phyloP scores from a whole-genome alignment of 2,888 invertebrate species.

The Metalampra italica region DNA sequence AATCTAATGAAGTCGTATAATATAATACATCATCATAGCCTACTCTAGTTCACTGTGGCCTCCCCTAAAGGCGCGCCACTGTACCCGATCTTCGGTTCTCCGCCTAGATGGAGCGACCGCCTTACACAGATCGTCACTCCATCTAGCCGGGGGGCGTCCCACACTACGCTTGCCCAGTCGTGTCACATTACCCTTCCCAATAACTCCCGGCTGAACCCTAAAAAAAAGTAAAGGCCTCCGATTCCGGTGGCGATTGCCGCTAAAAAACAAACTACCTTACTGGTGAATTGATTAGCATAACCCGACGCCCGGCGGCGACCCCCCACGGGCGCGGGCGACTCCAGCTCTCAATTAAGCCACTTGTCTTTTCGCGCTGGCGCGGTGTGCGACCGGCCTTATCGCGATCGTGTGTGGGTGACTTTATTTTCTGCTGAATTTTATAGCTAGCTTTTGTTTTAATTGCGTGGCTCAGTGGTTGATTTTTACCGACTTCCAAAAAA shows the following conservation, averaged over 20 bases:
- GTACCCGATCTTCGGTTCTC: no score
- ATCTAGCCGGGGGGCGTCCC: no score
- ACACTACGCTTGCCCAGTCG: no score
- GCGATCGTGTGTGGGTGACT: slow-evolving; percentile 49
- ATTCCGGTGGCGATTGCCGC: slow-evolving; percentile 60
- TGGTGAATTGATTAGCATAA: slow-evolving; percentile 75
- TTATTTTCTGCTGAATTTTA: slow-evolving; percentile 59
- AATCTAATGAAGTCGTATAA: no score
- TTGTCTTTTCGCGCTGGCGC: slow-evolving; percentile 63
- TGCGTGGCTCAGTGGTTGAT: not conserved
- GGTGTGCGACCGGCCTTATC: slow-evolving; percentile 66
- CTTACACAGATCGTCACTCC: no score
- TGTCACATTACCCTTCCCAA: not conserved
- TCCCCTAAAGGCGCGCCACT: no score
- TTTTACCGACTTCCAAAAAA: no score
- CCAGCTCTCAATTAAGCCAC: slow-evolving; percentile 73
- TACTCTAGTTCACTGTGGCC: no score
- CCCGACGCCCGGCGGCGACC: slow-evolving; percentile 52
- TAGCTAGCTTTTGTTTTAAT: slow-evolving; percentile 7
- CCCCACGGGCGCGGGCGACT: slow-evolving; percentile 40
- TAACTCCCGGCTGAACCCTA: slow-evolving; percentile 31
- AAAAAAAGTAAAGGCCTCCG: slow-evolving; percentile 39
- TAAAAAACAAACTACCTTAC: slow-evolving; percentile 72
- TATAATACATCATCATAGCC: no score
- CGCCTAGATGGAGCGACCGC: no score